Conservation (phyloP, 2,113 vertebrate species). For the Budorcas taxicolor region DNA sequence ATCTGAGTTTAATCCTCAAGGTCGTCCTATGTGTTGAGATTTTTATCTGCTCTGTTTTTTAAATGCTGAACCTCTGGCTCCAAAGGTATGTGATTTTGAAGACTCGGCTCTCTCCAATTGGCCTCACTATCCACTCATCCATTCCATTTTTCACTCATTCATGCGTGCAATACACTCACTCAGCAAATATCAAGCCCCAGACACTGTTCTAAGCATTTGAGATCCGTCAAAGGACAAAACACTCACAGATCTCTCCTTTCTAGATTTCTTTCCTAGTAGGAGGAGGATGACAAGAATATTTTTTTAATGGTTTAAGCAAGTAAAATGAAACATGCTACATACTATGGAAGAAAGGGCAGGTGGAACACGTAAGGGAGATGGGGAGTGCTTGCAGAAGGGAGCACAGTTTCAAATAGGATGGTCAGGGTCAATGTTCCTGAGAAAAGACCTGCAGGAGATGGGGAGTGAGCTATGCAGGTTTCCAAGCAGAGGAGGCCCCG, state of each 20-base stretch:
- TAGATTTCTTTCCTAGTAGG: not conserved
- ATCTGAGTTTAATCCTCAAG: not conserved
- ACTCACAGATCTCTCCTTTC: not conserved
- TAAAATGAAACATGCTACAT: not conserved
- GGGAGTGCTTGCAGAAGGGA: not conserved
- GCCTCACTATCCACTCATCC: not conserved
- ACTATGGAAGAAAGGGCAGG: not conserved
- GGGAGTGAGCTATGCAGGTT: not conserved
- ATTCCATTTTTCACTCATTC: not conserved
- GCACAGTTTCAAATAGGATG: not conserved
- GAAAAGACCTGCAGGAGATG: not conserved
- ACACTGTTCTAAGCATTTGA: not conserved
- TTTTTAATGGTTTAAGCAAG: not conserved
- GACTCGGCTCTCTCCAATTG: not conserved
- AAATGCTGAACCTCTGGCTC: not conserved
- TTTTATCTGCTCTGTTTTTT: not conserved
- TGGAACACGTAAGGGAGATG: fast-evolving
- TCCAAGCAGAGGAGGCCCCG: not conserved
- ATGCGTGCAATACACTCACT: not conserved
- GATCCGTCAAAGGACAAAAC: not conserved
- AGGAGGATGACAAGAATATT: not conserved
- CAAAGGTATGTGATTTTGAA: not conserved
- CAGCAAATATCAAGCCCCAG: not conserved
- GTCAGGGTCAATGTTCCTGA: not conserved
- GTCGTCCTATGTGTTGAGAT: not conserved